phyloP scores from a whole-genome alignment of 1,140 invertebrate genomes.

The Melitaea cinxia region DNA sequence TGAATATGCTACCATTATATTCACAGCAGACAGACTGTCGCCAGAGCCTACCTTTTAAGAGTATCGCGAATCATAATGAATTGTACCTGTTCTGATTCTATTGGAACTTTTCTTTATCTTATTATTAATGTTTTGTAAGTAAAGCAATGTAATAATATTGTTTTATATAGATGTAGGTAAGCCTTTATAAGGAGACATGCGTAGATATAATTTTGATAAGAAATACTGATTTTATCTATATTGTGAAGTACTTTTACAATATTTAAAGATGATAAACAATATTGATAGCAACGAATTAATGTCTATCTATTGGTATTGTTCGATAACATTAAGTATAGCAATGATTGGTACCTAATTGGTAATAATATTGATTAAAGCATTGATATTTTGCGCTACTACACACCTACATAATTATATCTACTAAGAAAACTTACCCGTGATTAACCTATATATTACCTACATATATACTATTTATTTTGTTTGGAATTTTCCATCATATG shows the following conservation, averaged over 20 bases:
- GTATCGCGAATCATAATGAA: neutral
- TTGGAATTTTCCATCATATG: conserved; percentile 28
- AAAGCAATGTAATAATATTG: neutral
- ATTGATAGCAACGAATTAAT: conserved; percentile 75
- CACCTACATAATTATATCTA: conserved; percentile 18
- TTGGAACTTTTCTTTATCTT: neutral
- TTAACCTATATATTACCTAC: neutral
- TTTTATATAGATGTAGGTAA: conserved; percentile 23
- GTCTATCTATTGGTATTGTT: conserved; percentile 76
- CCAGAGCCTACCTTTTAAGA: conserved; percentile 30
- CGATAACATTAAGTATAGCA: conserved; percentile 70
- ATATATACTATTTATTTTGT: conserved; percentile 9
- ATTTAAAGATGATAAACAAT: conserved; percentile 77
- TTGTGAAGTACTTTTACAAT: conserved; percentile 73
- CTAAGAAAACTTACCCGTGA: conserved; percentile 9
- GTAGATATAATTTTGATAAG: conserved; percentile 68
- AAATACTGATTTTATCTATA: conserved; percentile 72
- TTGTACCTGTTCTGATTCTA: too few species aligned
- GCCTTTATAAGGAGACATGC: conserved; percentile 47
- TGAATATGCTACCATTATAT: conserved; percentile 23
- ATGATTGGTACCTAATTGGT: conserved; percentile 67
- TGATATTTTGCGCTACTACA: conserved; percentile 37
- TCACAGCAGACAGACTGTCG: conserved; percentile 65
- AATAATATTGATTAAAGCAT: conserved; percentile 57
- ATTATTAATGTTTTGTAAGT: neutral